These are phyloP conservation scores for Oostethus manadensis DNA, from an alignment of 2,113 vertebrate genomes.

Conservation along the genomic window DNA sequence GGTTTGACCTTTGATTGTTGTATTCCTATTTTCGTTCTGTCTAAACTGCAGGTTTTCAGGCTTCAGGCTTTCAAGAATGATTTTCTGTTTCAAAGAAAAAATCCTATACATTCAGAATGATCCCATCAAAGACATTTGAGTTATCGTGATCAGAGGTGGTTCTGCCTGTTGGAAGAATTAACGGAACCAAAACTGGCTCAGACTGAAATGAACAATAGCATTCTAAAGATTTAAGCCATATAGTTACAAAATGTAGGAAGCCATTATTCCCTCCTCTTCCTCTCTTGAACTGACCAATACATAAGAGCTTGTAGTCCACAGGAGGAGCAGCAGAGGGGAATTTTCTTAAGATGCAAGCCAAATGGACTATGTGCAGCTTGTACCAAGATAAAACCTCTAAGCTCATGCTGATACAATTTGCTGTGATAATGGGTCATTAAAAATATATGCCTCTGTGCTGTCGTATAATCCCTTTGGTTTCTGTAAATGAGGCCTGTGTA, in stretches of 20 bases:
- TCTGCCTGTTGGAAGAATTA: too few species aligned
- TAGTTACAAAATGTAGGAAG: neutral
- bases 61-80: too few species aligned
- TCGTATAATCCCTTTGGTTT: slow-evolving; percentile 51
- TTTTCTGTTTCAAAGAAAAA: too few species aligned
- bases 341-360: slow-evolving; percentile 32
- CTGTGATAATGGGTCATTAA: slow-evolving; percentile 63
- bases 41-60: too few species aligned
- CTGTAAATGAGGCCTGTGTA: slow-evolving; percentile 53
- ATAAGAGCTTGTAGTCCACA: slow-evolving; percentile 12
- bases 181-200: too few species aligned
- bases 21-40: too few species aligned
- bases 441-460: slow-evolving; percentile 53
- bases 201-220: too few species aligned
- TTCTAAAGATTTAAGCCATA: too few species aligned
- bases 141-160: too few species aligned
- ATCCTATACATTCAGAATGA: too few species aligned
- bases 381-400: slow-evolving; percentile 43
- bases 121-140: too few species aligned
- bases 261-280: neutral
- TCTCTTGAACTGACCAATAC: slow-evolving; percentile 12
- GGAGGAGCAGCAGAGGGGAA: neutral
- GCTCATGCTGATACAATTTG: slow-evolving; percentile 40
- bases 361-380: slow-evolving; percentile 42
- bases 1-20: too few species aligned